phyloP scores from a whole-genome alignment of 2,797 vertebrate species.

The Trematomus bernacchii region DNA sequence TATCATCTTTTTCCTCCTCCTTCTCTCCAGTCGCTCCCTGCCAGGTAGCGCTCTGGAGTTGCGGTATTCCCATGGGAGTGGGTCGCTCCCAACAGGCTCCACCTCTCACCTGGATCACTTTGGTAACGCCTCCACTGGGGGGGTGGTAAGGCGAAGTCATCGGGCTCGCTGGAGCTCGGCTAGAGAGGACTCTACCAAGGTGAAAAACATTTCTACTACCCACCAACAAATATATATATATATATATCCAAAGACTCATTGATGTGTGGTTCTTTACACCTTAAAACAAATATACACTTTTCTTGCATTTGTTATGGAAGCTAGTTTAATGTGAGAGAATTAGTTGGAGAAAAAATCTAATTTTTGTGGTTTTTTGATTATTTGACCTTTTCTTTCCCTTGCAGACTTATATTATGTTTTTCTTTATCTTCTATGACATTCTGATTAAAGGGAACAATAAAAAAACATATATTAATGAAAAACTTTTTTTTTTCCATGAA shows the following conservation, averaged over 20 bases:
- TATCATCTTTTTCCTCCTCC: constrained; percentile 6
- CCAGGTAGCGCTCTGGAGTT: constrained; percentile 93
- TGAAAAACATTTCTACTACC: constrained; percentile 54
- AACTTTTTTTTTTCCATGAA: not conserved
- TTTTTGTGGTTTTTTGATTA: not conserved
- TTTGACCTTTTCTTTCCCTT: not conserved
- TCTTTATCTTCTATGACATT: not conserved
- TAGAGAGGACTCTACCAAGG: constrained; percentile 90
- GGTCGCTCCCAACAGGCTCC: constrained; percentile 83
- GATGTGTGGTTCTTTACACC: not conserved
- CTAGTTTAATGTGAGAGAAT: not conserved
- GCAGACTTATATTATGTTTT: not conserved
- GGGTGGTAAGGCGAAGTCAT: constrained; percentile 85
- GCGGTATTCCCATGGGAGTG: constrained; percentile 89
- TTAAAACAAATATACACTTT: not conserved
- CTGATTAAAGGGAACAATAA: not conserved
- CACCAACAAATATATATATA: too few species aligned
- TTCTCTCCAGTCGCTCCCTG: constrained; percentile 84
- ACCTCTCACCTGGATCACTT: constrained; percentile 89
- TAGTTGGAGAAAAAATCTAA: not conserved
- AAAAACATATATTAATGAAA: not conserved
- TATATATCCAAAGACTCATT: not conserved
- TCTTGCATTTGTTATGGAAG: not conserved
- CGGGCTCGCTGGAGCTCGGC: constrained; percentile 90
- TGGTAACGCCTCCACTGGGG: constrained; percentile 81